These are phyloP conservation scores for Thaumetopoea pityocampa DNA, from an alignment of 1,140 invertebrate species.

Conservation along the genomic window DNA sequence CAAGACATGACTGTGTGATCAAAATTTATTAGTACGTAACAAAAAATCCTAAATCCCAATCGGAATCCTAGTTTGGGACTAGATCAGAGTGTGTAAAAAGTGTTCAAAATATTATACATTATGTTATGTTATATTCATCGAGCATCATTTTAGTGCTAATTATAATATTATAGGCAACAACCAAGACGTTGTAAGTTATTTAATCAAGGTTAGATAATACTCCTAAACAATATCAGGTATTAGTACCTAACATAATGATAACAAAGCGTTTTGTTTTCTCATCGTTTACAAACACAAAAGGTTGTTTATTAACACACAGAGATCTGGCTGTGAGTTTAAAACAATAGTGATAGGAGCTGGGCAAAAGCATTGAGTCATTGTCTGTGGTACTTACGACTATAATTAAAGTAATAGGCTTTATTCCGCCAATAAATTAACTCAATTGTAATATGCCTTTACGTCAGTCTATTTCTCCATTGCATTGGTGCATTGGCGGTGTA, in stretches of 20 bases:
- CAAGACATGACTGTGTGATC: no score
- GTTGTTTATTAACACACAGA: conserved; percentile 7
- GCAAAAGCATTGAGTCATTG: conserved; percentile 5
- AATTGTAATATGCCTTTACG: conserved; percentile 1
- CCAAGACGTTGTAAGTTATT: no score
- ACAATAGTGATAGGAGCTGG: conserved; percentile 6
- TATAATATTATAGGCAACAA: no score
- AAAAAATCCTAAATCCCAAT: no score
- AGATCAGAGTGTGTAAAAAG: no score
- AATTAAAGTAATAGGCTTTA: conserved; percentile 3
- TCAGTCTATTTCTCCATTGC: neutral
- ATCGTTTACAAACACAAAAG: conserved; percentile 8
- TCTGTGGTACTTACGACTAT: neutral
- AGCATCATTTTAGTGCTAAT: no score
- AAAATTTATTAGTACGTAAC: no score
- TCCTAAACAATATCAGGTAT: no score
- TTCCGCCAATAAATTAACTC: conserved; percentile 1
- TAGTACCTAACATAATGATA: conserved; percentile 4
- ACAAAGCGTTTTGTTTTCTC: conserved; percentile 9
- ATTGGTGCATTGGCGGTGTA: neutral
- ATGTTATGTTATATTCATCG: no score
- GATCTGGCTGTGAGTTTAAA: conserved; percentile 1
- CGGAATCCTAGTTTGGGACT: no score
- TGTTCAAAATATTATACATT: no score
- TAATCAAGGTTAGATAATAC: no score